Base-by-base conservation (phyloP, 1,140 invertebrate species). In the Cherax quadricarinatus region DNA sequence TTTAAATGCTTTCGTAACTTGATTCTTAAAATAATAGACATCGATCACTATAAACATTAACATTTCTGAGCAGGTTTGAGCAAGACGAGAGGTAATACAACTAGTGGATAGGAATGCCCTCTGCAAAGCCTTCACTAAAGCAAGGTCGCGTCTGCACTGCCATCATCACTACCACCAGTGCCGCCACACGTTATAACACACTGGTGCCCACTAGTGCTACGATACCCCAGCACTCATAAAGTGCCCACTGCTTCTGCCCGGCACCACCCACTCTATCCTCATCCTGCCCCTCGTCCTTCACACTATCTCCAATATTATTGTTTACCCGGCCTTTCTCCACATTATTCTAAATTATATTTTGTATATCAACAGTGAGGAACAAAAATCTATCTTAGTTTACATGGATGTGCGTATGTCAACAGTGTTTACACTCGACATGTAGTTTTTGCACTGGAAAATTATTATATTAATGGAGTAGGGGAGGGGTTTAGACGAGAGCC, bases 121-220 rank as follows among this genome's bases (percentile, higher is more conserved):
- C 82, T 10, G 6, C 51, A n/a, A 57, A 21, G n/a, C 53, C 1
- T 16, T 5, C 21, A 57, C 4, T 21, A 10, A 4, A n/a, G n/a
- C 48, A n/a, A 0, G 4, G 30, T 14, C 60, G 5, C 60, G 57
- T 66, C 60, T 48, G 30, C 24, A 41, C 30, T 51, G n/a, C 78
- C 78, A 24, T 48, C 78, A 30, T 48, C 30, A n/a, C 24, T 24
- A 48, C 83, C 24, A 85, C 62, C 82, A 84, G 82, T 62, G 82
- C 57, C 82, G 16, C 82, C 57, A 62, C 62, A 62, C 82, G 82
- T 84, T 51, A 53, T 62, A n/a, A 66, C 83, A 85, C 83, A 85
- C 83, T 66, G 53, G 53, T 84, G 62, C 30, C 30, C 30, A 41
- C 30, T 41, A 41, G 83, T 85, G 83, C 83, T 62, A 85, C 62